Evolutionary conservation across 2,888 invertebrate genomes (phyloP).

Genomic region (Oligia fasciuncula): DNA sequence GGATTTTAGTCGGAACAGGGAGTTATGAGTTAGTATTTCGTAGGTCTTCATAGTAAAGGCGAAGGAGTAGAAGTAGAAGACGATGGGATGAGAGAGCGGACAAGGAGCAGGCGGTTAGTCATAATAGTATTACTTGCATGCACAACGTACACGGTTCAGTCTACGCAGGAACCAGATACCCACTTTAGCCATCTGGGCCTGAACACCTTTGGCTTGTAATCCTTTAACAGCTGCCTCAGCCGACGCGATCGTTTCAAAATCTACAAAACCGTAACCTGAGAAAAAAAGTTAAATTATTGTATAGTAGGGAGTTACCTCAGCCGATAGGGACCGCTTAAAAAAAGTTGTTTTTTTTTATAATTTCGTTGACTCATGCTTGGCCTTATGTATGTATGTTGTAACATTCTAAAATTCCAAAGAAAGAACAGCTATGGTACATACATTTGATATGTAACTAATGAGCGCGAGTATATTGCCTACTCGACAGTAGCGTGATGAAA

Average conservation of each 20-base stretch:
- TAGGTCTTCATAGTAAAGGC: slow-evolving; percentile 62
- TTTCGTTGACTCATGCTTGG: slow-evolving; percentile 82
- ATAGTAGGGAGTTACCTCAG: slow-evolving; percentile 73
- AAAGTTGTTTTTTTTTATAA: slow-evolving; percentile 51
- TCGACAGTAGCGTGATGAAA: slow-evolving; percentile 81
- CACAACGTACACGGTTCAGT: slow-evolving; percentile 99
- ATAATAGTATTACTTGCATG: slow-evolving; percentile 97
- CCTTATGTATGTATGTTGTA: slow-evolving; percentile 71
- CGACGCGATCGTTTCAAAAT: slow-evolving; percentile 98
- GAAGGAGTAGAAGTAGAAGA: slow-evolving; percentile 68
- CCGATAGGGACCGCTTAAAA: slow-evolving; percentile 59
- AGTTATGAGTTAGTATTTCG: slow-evolving; percentile 63
- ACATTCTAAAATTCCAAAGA: slow-evolving; percentile 72
- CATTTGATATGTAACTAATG: slow-evolving; percentile 80
- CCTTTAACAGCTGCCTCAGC: slow-evolving; percentile 99
- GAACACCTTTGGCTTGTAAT: slow-evolving; percentile 98
- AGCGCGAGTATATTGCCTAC: slow-evolving; percentile 78
- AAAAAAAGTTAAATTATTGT: slow-evolving; percentile 84
- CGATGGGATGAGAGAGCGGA: slow-evolving; percentile 82
- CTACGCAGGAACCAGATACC: slow-evolving; percentile 99
- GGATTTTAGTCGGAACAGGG: slow-evolving; percentile 60
- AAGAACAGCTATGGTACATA: slow-evolving; percentile 79
- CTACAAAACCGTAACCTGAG: slow-evolving; percentile 99
- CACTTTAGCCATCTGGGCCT: slow-evolving; percentile 99
- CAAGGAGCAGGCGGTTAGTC: slow-evolving; percentile 89